A percentile compares a stretch with the other conserved stretches of the same genome.
Conservation (phyloP, 2,113 vertebrate genomes). For the Gorilla gorilla region DNA sequence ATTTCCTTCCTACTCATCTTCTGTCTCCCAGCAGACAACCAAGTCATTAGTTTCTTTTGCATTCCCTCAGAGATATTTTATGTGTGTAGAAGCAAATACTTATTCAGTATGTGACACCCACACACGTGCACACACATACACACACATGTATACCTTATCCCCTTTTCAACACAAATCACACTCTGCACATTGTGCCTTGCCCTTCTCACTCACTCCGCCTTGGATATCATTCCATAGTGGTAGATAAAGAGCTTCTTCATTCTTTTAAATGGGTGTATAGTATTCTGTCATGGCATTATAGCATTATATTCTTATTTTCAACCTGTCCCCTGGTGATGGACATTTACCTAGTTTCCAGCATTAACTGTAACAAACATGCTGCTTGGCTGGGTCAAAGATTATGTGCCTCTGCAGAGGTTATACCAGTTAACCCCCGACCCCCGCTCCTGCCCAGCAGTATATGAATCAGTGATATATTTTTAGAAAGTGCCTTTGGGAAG, state of each 20-base stretch:
- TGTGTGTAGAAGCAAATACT: not conserved
- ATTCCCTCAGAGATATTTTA: not conserved
- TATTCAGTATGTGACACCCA: not conserved
- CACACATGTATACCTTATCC: not conserved
- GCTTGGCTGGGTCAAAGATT: not conserved
- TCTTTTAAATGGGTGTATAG: not conserved
- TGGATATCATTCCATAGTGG: not conserved
- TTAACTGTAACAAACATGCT: not conserved
- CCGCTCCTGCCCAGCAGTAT: not conserved
- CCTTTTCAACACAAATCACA: not conserved
- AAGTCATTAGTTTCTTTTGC: not conserved
- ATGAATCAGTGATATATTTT: not conserved
- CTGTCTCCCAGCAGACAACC: not conserved
- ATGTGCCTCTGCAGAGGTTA: not conserved
- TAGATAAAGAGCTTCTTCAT: not conserved
- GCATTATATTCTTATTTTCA: not conserved
- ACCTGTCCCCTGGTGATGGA: not conserved
- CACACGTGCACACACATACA: too few relatives aligned
- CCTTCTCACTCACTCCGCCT: not conserved
- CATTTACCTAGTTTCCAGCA: not conserved
- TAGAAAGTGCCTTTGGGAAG: slow-evolving; percentile 11
- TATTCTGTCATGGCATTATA: not conserved
- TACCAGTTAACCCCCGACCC: not conserved
- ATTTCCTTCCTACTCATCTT: not conserved
- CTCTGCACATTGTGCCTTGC: not conserved